Conservation (phyloP, 2,113 vertebrate species). For the Limanda limanda region DNA sequence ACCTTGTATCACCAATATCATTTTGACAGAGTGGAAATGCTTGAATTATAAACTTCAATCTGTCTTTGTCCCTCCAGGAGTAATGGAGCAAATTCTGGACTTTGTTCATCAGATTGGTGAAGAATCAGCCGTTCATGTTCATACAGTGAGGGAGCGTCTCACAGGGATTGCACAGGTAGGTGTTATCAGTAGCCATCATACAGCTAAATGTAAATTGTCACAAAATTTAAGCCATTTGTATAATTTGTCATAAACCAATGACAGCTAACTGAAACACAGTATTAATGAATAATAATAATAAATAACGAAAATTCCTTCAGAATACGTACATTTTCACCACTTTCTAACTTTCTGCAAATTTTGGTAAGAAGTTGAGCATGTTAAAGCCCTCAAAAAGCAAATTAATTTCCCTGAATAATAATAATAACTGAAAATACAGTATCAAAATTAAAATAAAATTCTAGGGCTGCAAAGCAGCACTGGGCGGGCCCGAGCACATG, state of each 20-base stretch:
- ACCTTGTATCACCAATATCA: background rate
- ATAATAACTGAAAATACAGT: too few species aligned
- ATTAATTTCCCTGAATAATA: too few species aligned
- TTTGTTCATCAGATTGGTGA: slow-evolving; percentile 13
- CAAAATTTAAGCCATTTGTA: background rate
- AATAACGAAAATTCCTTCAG: too few species aligned
- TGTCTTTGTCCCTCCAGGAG: slow-evolving; percentile 33
- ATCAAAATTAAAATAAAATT: too few species aligned
- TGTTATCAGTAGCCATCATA: background rate
- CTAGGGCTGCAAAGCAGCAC: too few species aligned
- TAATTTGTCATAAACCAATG: background rate
- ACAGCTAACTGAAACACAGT: too few species aligned
- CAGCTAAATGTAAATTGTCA: background rate
- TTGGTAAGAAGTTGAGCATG: too few species aligned
- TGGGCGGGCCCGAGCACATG: too few species aligned
- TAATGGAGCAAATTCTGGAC: slow-evolving; percentile 30
- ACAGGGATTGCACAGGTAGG: slow-evolving; percentile 62
- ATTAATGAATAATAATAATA: too few species aligned
- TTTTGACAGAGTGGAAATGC: background rate
- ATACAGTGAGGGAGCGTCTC: slow-evolving; percentile 23
- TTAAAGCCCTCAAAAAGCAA: too few species aligned
- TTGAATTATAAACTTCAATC: background rate
- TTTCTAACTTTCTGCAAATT: too few species aligned
- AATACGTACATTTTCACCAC: too few species aligned
- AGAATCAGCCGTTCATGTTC: slow-evolving; percentile 14